Evolutionary conservation across 2,888 invertebrate species (phyloP), one percentile per base, ranked within the genome.

Genomic region (Dione juno): DNA sequence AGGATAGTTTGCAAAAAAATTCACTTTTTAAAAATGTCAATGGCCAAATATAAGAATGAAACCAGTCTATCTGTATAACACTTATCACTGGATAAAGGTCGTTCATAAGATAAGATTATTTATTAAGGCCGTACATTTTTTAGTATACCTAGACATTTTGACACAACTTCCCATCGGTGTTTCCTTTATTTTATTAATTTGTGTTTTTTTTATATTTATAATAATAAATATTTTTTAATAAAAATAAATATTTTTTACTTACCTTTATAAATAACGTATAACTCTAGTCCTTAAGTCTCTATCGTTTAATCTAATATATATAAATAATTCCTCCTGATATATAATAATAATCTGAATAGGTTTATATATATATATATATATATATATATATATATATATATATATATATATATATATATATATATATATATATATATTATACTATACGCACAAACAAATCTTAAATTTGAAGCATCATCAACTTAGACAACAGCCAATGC

Each of bases 81-180:
- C 21, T 9, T 59, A 59, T 61, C 45, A 10, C 28, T 28, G 61
- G 10, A 28, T 28, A 61, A 35, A 61, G 45, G 61, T n/a, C 45
- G 45, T 45, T 61, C 45, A 28, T 11, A 28, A 45, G 61, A 61
- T 45, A 45, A 61, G 45, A 61, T 61, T 45, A 61, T 61, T 61
- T 16, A 57, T 45, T 61, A 59, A 59, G 59, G 59, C 43, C 59
- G 43, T 43, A 8, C 28, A 61, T 43, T 61, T 61, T 61, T 61
- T 43, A n/a, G 21, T 61, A 61, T n/a, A n/a, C n/a, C n/a, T 61
- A 43, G 14, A 61, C 21, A n/a, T 21, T 45, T 13, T 43, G 43
- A 43, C 59, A 41, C 14, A 19, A 45, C 61, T 61, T 61, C 61
- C 45, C 61, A 21, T 61, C 11, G 28, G 5, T 11, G 45, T 45